These are phyloP conservation scores for Saxidomus purpurata DNA, from an alignment of 1,140 invertebrate species.

Conservation along the genomic window DNA sequence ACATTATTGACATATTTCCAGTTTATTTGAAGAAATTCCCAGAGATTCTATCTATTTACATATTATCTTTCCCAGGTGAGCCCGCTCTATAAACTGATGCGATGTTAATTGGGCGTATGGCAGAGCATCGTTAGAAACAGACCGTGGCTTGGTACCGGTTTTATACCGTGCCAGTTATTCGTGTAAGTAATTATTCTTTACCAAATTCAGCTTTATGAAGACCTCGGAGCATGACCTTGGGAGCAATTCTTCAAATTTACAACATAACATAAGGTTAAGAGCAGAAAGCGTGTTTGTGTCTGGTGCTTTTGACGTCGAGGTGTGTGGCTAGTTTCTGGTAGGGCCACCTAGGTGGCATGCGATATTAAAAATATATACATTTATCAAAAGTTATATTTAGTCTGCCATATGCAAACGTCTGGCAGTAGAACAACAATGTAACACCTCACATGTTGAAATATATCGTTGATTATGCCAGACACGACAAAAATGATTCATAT, in stretches of 20 bases:
- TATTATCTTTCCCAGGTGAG: slow-evolving; percentile 61
- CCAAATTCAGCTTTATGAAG: slow-evolving; percentile 58
- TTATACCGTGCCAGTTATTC: slow-evolving; percentile 57
- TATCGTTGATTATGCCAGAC: slow-evolving; percentile 12
- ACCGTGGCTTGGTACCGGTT: slow-evolving; percentile 56
- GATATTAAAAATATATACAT: background rate
- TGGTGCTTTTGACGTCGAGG: slow-evolving; percentile 11
- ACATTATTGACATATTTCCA: slow-evolving; percentile 56
- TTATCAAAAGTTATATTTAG: background rate
- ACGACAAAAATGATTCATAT: background rate
- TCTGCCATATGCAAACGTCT: slow-evolving; percentile 11
- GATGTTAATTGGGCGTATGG: slow-evolving; percentile 68
- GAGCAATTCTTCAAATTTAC: slow-evolving; percentile 69
- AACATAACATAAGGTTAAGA: slow-evolving; percentile 45
- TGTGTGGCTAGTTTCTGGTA: slow-evolving; percentile 37
- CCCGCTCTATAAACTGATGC: slow-evolving; percentile 35
- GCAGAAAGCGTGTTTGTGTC: slow-evolving; percentile 21
- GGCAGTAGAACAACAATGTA: slow-evolving; percentile 15
- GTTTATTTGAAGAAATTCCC: slow-evolving; percentile 60
- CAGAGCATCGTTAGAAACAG: slow-evolving; percentile 47
- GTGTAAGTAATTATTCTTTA: slow-evolving; percentile 56
- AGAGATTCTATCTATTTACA: slow-evolving; percentile 42
- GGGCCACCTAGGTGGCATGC: background rate
- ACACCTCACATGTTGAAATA: slow-evolving; percentile 26
- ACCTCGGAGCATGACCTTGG: slow-evolving; percentile 48